phyloP scores from a whole-genome alignment of 2,797 vertebrate genomes.

The Melanogrammus aeglefinus region DNA sequence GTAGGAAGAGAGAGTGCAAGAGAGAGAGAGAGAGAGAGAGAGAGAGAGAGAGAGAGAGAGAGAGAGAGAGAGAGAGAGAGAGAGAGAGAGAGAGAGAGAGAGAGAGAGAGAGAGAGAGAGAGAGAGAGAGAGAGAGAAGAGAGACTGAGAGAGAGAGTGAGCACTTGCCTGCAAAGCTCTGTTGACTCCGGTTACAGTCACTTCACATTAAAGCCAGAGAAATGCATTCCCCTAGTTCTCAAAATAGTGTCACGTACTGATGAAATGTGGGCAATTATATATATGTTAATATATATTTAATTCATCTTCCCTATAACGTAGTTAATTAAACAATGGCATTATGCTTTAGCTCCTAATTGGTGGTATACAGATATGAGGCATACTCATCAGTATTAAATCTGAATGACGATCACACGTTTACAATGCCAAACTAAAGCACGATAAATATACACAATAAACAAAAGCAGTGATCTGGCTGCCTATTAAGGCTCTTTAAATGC shows the following conservation, averaged over 20 bases:
- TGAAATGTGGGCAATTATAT: background rate
- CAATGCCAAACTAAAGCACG: background rate
- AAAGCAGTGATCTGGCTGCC: background rate
- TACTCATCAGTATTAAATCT: constrained; percentile 17
- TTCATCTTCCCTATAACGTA: too few species aligned
- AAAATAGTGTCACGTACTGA: constrained; percentile 8
- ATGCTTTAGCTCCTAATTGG: constrained; percentile 1
- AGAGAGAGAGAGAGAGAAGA: too few species aligned
- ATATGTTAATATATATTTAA: too few species aligned
- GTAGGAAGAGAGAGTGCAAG: constrained; percentile 45
- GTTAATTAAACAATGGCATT: too few species aligned
- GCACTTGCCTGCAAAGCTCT: constrained; percentile 41
- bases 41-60: background rate
- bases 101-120: constrained; percentile 37
- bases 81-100: background rate
- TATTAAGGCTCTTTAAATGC: background rate
- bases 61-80: background rate
- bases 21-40: background rate
- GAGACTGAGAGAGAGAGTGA: background rate
- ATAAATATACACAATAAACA: constrained; percentile 23
- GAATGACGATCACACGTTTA: constrained; percentile 28
- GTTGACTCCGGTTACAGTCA: constrained; percentile 34
- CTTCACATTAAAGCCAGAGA: constrained; percentile 33
- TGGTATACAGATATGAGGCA: constrained; percentile 13
- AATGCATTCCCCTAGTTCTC: constrained; percentile 9